Evolutionary conservation across 2,888 invertebrate genomes (phyloP).

Genomic region (Polietes domitor): DNA sequence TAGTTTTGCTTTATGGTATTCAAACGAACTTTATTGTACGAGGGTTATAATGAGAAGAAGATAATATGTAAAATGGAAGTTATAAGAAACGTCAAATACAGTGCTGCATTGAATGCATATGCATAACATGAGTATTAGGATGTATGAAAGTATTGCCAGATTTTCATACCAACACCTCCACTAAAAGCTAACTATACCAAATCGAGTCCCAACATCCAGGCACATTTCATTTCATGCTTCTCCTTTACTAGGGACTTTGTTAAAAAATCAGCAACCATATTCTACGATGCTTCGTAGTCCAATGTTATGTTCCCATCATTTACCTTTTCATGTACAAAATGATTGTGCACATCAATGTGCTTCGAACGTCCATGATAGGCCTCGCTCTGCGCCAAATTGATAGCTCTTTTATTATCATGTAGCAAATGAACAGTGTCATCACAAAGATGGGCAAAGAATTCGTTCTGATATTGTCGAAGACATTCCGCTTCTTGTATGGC

Average conservation of each 20-base stretch:
- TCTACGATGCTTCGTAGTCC: conserved; percentile 33
- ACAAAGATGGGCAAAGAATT: too few species aligned
- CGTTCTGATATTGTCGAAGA: conserved; percentile 50
- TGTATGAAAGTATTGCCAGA: conserved; percentile 18
- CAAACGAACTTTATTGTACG: not conserved
- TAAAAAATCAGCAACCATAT: conserved; percentile 57
- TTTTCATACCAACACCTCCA: conserved; percentile 43
- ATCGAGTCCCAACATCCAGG: not conserved
- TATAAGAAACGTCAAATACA: not conserved
- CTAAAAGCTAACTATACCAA: conserved; percentile 35
- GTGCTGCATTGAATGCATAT: not conserved
- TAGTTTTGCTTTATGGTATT: not conserved
- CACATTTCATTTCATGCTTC: conserved; percentile 33
- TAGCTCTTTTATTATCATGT: conserved; percentile 47
- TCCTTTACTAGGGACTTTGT: conserved; percentile 42
- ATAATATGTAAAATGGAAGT: not conserved
- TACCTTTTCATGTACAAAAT: conserved; percentile 36
- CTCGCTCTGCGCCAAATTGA: conserved; percentile 1
- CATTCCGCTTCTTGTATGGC: conserved; percentile 55
- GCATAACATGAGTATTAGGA: not conserved
- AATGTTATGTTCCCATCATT: conserved; percentile 31
- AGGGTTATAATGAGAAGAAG: not conserved
- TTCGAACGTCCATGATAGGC: conserved; percentile 38
- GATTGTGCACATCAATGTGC: conserved; percentile 42
- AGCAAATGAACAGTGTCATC: too few species aligned